Evolutionary conservation across 2,888 invertebrate species (phyloP), one percentile per base, ranked within the genome.

Genomic region (Urechis unicinctus): DNA sequence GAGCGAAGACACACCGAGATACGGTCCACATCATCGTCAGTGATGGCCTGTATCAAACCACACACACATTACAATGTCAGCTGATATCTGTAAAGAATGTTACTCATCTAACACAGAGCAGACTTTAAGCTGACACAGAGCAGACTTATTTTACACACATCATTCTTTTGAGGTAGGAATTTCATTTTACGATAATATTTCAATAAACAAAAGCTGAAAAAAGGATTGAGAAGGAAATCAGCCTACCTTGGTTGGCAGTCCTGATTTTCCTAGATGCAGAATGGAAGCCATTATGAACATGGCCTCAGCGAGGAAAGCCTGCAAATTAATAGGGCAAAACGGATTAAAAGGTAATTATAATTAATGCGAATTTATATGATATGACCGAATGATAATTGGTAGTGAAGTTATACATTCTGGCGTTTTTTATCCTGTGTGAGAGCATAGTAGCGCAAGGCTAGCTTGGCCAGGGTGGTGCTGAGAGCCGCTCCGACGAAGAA

Each of bases 401-500:
- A 17, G 9, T 13, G 17, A 36, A 36, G 17, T 36, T 73, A 71
- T 66, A 79, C 79, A 72, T 80, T 79, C 62, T 78, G 77, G 55
- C 70, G 71, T 50, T 72, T 73, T 47, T 60, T 60, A 54, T 77
- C 74, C 26, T 63, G 53, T 13, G 71, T 73, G 22, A 74, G 66
- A 17, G 81, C 76, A 22, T 82, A 79, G 70, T 84, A 88, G 55
- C 87, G 82, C 50, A 97, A 83, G 0, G 92, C 89, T 68, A 98
- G 80, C 81, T 97, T 97, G 43, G 91, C 87, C 52, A 98, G 82
- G 30, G 92, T 90, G 1, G 94, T 90, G 45, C 92, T 89, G 24
- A 97, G 81, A 44, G 93, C 87, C 17, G 96, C 93, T 1, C 89
- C 94, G 59, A 96, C 88, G 80, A 95, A 98, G 79, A 94, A 94